Base-by-base conservation (phyloP, 2,888 invertebrate genomes). In the Acanthosoma haemorrhoidale region DNA sequence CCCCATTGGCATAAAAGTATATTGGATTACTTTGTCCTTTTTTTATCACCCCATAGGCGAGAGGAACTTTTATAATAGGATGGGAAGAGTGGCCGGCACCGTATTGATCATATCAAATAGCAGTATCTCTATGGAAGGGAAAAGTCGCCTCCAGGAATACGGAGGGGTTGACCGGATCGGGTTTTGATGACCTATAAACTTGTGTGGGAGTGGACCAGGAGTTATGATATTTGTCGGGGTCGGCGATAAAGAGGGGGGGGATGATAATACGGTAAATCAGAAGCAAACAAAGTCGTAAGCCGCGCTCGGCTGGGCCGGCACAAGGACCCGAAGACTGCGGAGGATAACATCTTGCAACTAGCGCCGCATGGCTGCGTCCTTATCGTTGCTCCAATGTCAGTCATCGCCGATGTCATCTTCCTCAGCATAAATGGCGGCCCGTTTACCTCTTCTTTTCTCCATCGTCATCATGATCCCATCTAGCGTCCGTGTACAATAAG, bases 231-330 rank as follows among this genome's bases (percentile, higher is more conserved):
- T 59, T 59, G 68, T 51, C 58, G 29, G 15, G n/a, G 68, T 18
- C 18, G 29, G 58, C 31, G 68, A 36, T 29, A 36, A 39, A 34
- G 58, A 34, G 36, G 51, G 36, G 21, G 68, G 57, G 34, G 68
- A 68, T 58, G 71, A 73, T 73, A 73, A 71, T 71, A 71, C 71
- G 70, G 61, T 70, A 73, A 71, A 71, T 73, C 73, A 71, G 73
- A 73, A 58, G 73, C 73, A 73, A 73, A 73, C 73, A 73, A 73
- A 73, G 73, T 73, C 73, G 71, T 73, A 73, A 73, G 64, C 64
- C 29, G n/a, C 64, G 64, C 64, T 64, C 64, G 39, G 64, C 18
- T 64, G 29, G 31, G 25, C 64, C 29, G 15, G 64, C 25, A 36
- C 61, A 39, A 39, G 64, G 51, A n/a, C n/a, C n/a, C n/a, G n/a